Percentiles rank a stretch among this genome's conserved stretches.
Evolutionary conservation across 2,797 vertebrate species (phyloP).

Genomic region (Argyrosomus regius): DNA sequence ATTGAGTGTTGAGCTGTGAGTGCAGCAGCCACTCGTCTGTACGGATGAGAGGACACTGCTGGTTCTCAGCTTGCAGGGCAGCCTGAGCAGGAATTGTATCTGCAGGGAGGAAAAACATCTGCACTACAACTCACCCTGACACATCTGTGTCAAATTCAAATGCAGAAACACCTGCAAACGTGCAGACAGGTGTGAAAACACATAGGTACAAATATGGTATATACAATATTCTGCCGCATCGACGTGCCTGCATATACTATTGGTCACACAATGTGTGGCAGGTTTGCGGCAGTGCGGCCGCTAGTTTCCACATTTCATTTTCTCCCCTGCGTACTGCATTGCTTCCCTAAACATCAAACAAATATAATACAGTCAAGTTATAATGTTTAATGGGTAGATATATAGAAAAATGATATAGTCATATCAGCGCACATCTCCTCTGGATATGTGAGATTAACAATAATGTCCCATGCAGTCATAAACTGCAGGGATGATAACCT

Average conservation of each 20-base stretch:
- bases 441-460: conserved; percentile 26
- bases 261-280: not conserved
- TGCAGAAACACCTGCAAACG: not conserved
- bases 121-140: conserved; percentile 15
- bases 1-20: conserved; percentile 13
- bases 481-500: conserved; percentile 20
- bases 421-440: conserved; percentile 8
- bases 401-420: not conserved
- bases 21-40: conserved; percentile 21
- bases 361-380: not conserved
- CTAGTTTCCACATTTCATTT: not conserved
- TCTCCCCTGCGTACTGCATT: not conserved
- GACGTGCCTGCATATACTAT: not conserved
- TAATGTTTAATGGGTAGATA: not conserved
- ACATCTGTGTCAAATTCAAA: conserved; percentile 12
- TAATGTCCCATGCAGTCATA: conserved; percentile 16
- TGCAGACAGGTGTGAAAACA: not conserved
- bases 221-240: not conserved
- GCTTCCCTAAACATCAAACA: not conserved
- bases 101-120: conserved; percentile 44
- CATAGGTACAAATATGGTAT: not conserved
- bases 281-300: not conserved
- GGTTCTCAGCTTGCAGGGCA: conserved; percentile 45
- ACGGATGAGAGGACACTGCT: conserved; percentile 33
- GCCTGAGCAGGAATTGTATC: conserved; percentile 45